Evolutionary conservation across 2,797 vertebrate species (phyloP).

Genomic region (Champsocephalus gunnari): DNA sequence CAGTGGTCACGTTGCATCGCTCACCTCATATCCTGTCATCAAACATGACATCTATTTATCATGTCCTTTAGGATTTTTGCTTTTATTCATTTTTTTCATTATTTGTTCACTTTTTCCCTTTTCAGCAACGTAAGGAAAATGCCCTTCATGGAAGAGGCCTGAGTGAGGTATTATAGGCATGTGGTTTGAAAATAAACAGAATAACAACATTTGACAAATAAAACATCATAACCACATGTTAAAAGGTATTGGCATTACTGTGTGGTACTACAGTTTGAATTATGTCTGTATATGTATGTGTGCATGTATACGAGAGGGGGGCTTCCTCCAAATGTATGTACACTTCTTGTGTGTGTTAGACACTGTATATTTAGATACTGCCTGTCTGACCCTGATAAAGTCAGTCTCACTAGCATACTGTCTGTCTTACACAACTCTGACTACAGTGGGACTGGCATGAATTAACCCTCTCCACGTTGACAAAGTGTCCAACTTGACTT

Average conservation of each 20-base stretch:
- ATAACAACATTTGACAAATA: conserved; percentile 15
- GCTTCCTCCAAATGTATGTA: not conserved
- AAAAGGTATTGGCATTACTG: not conserved
- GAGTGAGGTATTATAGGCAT: conserved; percentile 45
- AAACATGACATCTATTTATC: not conserved
- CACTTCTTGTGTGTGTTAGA: conserved; percentile 3
- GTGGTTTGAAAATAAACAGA: conserved; percentile 32
- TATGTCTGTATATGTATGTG: not conserved
- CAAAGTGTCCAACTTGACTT: not conserved
- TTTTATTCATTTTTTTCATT: not conserved
- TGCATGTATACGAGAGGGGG: conserved; percentile 4
- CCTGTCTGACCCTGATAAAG: conserved; percentile 21
- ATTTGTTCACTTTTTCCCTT: conserved; percentile 48
- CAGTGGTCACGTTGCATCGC: not conserved
- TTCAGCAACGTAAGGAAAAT: conserved; percentile 25
- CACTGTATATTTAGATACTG: conserved; percentile 4
- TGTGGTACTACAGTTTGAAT: conserved; percentile 2
- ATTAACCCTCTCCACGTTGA: conserved; percentile 36
- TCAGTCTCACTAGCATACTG: not conserved
- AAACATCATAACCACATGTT: conserved; percentile 1
- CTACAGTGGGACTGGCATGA: conserved; percentile 25
- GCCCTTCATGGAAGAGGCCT: conserved; percentile 9
- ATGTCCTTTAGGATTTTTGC: not conserved
- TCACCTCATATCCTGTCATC: not conserved
- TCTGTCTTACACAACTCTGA: conserved; percentile 35